These are phyloP conservation scores for Cricetomys ansorgei DNA, from an alignment of 2,113 vertebrate genomes.

Conservation along the genomic window DNA sequence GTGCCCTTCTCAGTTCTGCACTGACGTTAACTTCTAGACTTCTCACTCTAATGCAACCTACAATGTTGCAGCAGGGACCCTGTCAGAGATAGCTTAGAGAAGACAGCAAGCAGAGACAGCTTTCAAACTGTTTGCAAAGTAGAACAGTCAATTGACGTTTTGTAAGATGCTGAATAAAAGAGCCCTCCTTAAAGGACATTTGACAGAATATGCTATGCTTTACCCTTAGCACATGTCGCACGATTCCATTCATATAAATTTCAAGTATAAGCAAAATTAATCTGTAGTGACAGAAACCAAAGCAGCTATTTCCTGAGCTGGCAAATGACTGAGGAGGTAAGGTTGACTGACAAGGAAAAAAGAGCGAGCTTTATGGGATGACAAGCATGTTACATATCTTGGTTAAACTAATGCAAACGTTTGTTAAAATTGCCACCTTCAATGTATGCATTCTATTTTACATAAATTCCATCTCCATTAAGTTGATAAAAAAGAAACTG, in stretches of 20 bases:
- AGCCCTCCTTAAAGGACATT: neutral
- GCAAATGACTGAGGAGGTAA: neutral
- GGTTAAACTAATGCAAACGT: neutral
- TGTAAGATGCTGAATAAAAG: neutral
- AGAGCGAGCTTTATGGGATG: neutral
- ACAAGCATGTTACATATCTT: neutral
- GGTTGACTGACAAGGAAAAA: neutral
- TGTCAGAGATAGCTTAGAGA: neutral
- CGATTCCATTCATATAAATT: neutral
- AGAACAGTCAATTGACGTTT: neutral
- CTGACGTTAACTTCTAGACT: constrained; percentile 3
- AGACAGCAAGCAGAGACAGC: neutral
- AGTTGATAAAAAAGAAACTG: neutral
- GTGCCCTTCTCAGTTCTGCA: neutral
- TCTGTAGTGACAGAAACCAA: neutral
- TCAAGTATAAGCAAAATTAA: constrained; percentile 6
- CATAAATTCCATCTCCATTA: neutral
- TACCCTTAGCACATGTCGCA: neutral
- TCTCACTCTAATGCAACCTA: neutral
- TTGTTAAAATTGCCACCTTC: neutral
- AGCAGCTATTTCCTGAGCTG: neutral
- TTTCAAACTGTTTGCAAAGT: neutral
- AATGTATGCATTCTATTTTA: neutral
- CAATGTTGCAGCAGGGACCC: neutral
- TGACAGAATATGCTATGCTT: neutral